Evolutionary conservation across 2,797 vertebrate genomes (phyloP), one percentile per base, ranked within the genome.

Genomic region (Poeciliopsis paucimaculata): DNA sequence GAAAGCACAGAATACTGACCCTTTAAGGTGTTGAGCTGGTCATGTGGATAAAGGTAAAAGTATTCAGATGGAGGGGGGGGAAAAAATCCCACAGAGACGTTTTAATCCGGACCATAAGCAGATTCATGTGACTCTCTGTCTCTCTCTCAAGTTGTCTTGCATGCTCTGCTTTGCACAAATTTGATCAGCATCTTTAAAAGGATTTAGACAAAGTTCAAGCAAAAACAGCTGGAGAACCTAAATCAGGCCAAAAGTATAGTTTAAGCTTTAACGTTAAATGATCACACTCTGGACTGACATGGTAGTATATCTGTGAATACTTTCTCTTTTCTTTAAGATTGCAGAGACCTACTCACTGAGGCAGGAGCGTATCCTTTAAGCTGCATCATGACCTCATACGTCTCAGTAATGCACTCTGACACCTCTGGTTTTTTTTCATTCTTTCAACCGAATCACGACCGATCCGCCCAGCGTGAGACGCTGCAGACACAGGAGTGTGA

Each of bases 341-440:
- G 96, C 96, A 31, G 94, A 95, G 84, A 86, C 94, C 39, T 96
- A 91, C 87, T 95, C 93, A 23, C 89, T 91, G 72, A 93, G 94
- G 86, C 89, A 94, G 75, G 94, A 96, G 77, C 96, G 96, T 96
- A 96, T 96, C 96, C 95, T 96, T 95, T 86, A 23, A 74, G 41
- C 3, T 45, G 0, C 71, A 68, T 34, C 2, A 6, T 55, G 62
- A 81, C 55, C 23, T 79, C 4, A n/a, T 66, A 5, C 16, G 18
- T 79, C 28, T 3, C 2, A 70, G 57, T 71, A 46, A 76, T 78
- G 55, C 45, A 68, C 34, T 34, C 47, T 76, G 39, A 77, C 23
- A 68, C 49, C 49, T 9, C 20, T 23, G 23, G 23, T 13, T 3
- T 45, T 12, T 47, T 47, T 57, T 39, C 11, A 39, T 51, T 76